Evolutionary conservation across 2,113 vertebrate species (phyloP), one percentile per base, ranked within the genome.

Genomic region (Rana temporaria): DNA sequence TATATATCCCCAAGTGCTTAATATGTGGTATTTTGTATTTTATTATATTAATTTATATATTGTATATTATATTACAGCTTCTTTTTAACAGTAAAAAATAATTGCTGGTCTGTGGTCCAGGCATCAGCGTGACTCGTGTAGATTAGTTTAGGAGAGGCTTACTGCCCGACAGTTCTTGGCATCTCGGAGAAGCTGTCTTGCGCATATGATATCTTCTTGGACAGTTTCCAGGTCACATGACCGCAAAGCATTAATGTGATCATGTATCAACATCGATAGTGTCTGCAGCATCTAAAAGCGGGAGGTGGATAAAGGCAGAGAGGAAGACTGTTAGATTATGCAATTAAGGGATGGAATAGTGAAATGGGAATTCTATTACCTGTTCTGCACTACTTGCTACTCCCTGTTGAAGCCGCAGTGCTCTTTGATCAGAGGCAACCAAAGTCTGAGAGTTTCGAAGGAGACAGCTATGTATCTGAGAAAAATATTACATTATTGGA

Each of bases 361-460:
- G 14, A 26, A 59, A 59, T 86, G 87, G 85, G 85, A 86, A 4
- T 34, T 24, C 0, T 81, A 86, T 85, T 88, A 96, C 94, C 94
- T 94, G 96, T 90, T 97, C 95, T 4, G 96, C 95, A 92, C 96
- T 97, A 84, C 95, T 96, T 82, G 96, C 95, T 84, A 97, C 89
- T 78, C 96, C 96, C 56, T 97, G 96, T 86, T 97, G 96, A 82
- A 97, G 92, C n/a, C 96, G 91, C 64, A 96, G 93, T 20, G 96
- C 96, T 90, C 97, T 96, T 4, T 95, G 92, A 91, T 96, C 95
- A 22, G 96, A 95, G 86, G 95, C 95, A 0, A 94, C 94, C 85
- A 96, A 94, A 1, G 96, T 96, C 86, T 97, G 96, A 88, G 96
- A 96, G 87, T 97, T 97, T 87, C 96, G 93, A 86, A 97, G 93